Conservation (phyloP, 2,113 vertebrate genomes). For the Pseudonaja textilis region DNA sequence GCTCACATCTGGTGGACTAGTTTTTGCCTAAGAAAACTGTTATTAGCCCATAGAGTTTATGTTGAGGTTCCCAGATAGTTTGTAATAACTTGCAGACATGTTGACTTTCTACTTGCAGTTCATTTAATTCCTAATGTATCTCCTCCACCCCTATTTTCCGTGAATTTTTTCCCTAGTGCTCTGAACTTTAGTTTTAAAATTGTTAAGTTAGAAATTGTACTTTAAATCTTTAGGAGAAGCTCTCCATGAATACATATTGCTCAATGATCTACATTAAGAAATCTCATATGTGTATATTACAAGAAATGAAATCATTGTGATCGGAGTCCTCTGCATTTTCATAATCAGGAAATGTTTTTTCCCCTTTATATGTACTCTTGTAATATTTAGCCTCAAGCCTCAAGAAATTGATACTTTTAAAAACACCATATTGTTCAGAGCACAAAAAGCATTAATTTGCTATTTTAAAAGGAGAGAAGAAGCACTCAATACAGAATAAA, state of each 20-base stretch:
- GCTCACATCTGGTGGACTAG: neutral
- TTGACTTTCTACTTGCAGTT: neutral
- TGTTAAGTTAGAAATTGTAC: neutral
- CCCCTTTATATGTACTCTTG: neutral
- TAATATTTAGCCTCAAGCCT: conserved; percentile 53
- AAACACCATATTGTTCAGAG: neutral
- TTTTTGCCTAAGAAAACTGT: neutral
- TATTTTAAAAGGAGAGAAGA: conserved; percentile 32
- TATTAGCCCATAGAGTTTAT: neutral
- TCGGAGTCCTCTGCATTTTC: conserved; percentile 39
- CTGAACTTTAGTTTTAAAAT: neutral
- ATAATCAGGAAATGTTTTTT: conserved; percentile 37
- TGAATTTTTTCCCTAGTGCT: neutral
- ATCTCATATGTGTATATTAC: neutral
- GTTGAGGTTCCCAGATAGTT: neutral
- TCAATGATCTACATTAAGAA: neutral
- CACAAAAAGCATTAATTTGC: conserved; percentile 25
- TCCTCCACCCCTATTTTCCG: neutral
- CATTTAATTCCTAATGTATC: neutral
- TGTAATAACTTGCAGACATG: neutral
- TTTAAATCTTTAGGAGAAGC: neutral
- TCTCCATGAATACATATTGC: conserved; percentile 20
- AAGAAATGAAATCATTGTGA: neutral
- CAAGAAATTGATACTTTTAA: conserved; percentile 4
- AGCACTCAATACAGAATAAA: neutral